Evolutionary conservation across 2,113 vertebrate genomes (phyloP), one percentile per base, ranked within the genome.

Genomic region (Miniopterus natalensis): DNA sequence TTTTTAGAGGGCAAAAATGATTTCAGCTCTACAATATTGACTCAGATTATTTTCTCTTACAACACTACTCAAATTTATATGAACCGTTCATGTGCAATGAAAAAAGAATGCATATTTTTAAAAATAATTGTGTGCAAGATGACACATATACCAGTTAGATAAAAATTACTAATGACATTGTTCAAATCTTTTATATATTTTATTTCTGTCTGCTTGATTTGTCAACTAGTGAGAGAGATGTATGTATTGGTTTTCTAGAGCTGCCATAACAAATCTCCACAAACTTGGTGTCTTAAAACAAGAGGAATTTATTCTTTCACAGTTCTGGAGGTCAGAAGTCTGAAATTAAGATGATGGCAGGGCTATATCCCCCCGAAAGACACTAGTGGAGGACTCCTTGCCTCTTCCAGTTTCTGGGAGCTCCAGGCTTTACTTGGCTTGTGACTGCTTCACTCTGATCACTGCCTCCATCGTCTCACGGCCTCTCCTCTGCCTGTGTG

Each of bases 11-110:
- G 74, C 45, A 92, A 84, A 79, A 80, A 71, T 84, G 51, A 95
- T 84, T 80, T 71, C 40, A 73, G 42, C 8, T 71, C 40, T 42
- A 45, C 23, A 18, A 2, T 47, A 25, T 31, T 80, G 74, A 86
- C 80, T 94, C 81, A 73, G 51, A 75, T 92, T 79, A 78, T 78
- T 86, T 79, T 88, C 40, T 68, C 70, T 95, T 81, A 81, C 2
- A 10, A 5, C 70, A 49, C 73, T 89, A 29, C 27, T 81, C 36
- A 86, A 71, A 40, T 86, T 61, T 36, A 79, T 53, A 74, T 6
- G 80, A 70, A 47, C 14, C 31, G 66, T 53, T 71, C 2, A 8
- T 47, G 8, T 77, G 18, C 65, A 51, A n/a, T 88, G 77, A 70
- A 18, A 27, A 79, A 53, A 47, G n/a, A 53, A 74, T n/a, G 45